Evolutionary conservation across 2,113 vertebrate genomes (phyloP).

Genomic region (Colistium nudipinnis): DNA sequence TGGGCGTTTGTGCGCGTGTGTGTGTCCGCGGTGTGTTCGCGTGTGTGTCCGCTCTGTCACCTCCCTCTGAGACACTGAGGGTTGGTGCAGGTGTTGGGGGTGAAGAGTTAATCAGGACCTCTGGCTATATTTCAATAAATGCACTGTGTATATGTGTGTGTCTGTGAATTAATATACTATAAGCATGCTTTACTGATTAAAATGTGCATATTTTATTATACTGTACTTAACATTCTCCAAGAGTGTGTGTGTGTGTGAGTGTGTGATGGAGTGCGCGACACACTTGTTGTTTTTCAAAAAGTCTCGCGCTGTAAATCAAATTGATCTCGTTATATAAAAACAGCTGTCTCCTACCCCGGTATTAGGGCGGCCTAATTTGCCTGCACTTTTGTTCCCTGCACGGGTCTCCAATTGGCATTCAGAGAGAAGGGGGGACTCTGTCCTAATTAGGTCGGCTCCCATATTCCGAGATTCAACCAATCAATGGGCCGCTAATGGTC

Average conservation of each 20-base stretch:
- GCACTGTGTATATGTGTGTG: not conserved
- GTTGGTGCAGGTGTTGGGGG: constrained; percentile 45
- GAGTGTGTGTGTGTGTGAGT: not conserved
- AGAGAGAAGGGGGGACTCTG: constrained; percentile 58
- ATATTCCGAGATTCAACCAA: constrained; percentile 69
- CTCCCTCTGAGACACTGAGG: constrained; percentile 46
- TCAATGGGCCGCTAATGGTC: constrained; percentile 77
- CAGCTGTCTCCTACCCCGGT: constrained; percentile 17
- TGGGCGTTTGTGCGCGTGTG: not conserved
- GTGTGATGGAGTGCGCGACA: no score
- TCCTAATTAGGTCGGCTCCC: constrained; percentile 69
- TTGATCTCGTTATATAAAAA: constrained; percentile 22
- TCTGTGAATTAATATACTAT: not conserved
- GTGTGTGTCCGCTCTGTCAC: constrained; percentile 36
- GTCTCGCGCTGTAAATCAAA: constrained; percentile 22
- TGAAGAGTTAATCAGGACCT: constrained; percentile 62
- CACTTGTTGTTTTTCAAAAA: not conserved
- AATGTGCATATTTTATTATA: constrained; percentile 32
- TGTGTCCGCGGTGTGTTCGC: not conserved
- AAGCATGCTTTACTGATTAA: constrained; percentile 34
- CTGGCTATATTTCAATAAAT: constrained; percentile 29
- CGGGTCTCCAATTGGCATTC: constrained; percentile 69
- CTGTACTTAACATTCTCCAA: not conserved
- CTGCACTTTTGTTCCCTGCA: constrained; percentile 43
- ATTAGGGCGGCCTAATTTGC: constrained; percentile 56